phyloP scores from a whole-genome alignment of 1,140 invertebrate genomes.

The Helicoverpa zea region DNA sequence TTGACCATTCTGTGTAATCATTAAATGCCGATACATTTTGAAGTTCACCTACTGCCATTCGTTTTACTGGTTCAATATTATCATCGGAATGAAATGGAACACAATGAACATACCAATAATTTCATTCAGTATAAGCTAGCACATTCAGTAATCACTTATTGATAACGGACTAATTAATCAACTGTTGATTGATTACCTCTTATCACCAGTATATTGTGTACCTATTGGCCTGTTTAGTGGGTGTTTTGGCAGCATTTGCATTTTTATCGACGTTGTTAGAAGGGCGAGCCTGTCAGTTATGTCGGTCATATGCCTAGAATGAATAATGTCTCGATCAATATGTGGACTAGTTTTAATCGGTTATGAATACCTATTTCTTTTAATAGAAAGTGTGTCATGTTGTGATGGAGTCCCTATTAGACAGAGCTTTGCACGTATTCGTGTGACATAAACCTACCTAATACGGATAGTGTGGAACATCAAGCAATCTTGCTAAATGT shows the following conservation, averaged over 20 bases:
- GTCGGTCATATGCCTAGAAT: conserved; percentile 27
- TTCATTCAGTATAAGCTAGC: conserved; percentile 23
- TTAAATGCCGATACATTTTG: conserved; percentile 21
- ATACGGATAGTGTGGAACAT: neutral
- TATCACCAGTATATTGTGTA: conserved; percentile 20
- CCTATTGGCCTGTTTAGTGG: neutral
- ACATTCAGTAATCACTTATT: conserved; percentile 27
- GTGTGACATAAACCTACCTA: neutral
- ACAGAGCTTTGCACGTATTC: neutral
- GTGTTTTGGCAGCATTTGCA: conserved; percentile 25
- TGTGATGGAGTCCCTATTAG: neutral
- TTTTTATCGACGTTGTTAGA: conserved; percentile 13
- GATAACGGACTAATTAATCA: conserved; percentile 49
- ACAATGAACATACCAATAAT: conserved; percentile 19
- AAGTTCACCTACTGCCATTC: conserved; percentile 26
- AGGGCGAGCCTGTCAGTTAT: conserved; percentile 18
- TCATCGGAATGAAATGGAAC: conserved; percentile 19
- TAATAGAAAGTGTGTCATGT: conserved; percentile 34
- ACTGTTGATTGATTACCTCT: conserved; percentile 40
- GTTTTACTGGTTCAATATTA: conserved; percentile 1
- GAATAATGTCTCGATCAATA: conserved; percentile 29
- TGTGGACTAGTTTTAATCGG: conserved; percentile 9
- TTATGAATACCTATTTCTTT: conserved; percentile 34
- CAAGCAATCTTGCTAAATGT: neutral
- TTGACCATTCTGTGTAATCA: conserved; percentile 1